Evolutionary conservation across 2,888 invertebrate genomes (phyloP), one percentile per base, ranked within the genome.

Genomic region (Diarsia mendica): DNA sequence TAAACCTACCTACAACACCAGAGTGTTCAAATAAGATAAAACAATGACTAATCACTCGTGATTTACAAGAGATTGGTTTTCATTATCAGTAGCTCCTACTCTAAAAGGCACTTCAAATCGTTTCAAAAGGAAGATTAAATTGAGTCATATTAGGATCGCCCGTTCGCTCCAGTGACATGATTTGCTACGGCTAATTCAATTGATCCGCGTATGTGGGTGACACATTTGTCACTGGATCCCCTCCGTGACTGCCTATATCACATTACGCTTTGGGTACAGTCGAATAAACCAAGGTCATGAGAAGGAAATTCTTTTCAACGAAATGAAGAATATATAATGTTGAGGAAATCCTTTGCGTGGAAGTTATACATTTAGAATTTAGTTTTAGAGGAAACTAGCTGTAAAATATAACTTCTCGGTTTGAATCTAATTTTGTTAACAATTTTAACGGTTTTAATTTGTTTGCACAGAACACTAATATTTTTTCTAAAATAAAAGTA

Each of bases 191-290:
- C 51, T 77, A 53, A 77, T 71, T 60, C 64, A 44, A 80, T 82
- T 71, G 67, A 48, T 71, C 67, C 44, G 58, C 51, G 44, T 64
- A 82, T 46, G 67, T 82, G 44, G 77, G 64, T 77, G 77, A 82
- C 77, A 70, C 48, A 67, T 80, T 49, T 77, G 58, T 48, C 53
- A 60, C 28, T 65, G 23, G 33, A 33, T 60, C 64, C 64, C 58
- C 53, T 53, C 53, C n/a, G 55, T 69, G 33, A 11, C 65, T 44
- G 15, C 44, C 61, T 63, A 39, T 63, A n/a, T 44, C 11, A 44
- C 6, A 44, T 63, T 44, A 8, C 8, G 44, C 44, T 44, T 13
- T n/a, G n/a, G 13, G n/a, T 63, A 63, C 11, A n/a, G 44, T 63
- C 44, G 63, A 63, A 44, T n/a, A 44, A 63, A 63, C n/a, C n/a